Evolutionary conservation across 2,888 invertebrate genomes (phyloP), one percentile per base, ranked within the genome.

Genomic region (Apamea anceps): DNA sequence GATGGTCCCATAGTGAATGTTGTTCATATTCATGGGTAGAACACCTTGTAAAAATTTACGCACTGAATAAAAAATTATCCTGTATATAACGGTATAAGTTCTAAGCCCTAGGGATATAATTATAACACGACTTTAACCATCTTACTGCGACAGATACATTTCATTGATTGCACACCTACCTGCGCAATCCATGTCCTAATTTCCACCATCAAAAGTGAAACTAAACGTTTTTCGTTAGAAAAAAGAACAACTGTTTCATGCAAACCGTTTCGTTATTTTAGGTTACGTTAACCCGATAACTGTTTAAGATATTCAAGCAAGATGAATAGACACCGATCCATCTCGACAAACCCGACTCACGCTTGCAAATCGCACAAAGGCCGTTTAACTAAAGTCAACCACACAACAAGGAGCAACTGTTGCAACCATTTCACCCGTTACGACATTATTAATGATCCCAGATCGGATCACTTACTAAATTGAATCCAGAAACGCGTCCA

Each of bases 381-480:
- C 74, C 72, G 80, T 85, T 82, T 72, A 84, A 81, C 84, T 80
- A 70, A 82, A 88, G 79, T 85, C 79, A 87, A 89, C 81, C 79
- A 79, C 42, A 80, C 75, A 82, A 85, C 80, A 75, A 81, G 75
- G 70, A 86, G 88, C 81, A 84, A 79, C 81, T 84, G 77, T 82
- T 77, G 88, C 79, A 85, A 84, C 81, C 80, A 88, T 89, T 89
- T 85, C 82, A 81, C 88, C 79, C 72, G 63, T 79, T 77, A 82
- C 85, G 72, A 82, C 78, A 80, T 87, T 90, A 86, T 88, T 84
- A 88, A 89, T 89, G 87, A 89, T 79, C 67, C 42, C 62, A 88
- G 90, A 90, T 88, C 77, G 71, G 71, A 89, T 88, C 90, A 83
- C 78, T 79, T 75, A 77, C 73, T 77, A 82, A 89, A 89, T 89